phyloP scores from a whole-genome alignment of 2,888 invertebrate genomes.

The Pseudococcus longispinus region DNA sequence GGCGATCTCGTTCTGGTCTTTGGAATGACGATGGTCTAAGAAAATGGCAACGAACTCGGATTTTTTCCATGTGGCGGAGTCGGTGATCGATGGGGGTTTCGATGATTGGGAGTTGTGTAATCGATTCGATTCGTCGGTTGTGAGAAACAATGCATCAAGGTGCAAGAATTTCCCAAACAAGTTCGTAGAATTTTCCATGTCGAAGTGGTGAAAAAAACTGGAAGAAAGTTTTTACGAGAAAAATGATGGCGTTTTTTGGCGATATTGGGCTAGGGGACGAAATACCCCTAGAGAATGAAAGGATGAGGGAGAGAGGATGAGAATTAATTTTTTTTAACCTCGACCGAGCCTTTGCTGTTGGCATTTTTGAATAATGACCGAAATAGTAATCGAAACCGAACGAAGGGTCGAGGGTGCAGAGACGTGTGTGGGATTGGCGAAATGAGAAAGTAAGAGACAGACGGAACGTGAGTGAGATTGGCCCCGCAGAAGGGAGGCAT shows the following conservation, averaged over 20 bases:
- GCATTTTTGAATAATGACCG: conserved; percentile 51
- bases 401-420: too few relatives aligned
- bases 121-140: conserved; percentile 47
- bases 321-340: background rate
- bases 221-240: background rate
- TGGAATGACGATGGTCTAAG: background rate
- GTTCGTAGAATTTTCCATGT: background rate
- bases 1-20: too few relatives aligned
- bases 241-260: background rate
- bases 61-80: background rate
- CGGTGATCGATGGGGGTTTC: background rate
- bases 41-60: conserved; percentile 44
- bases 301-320: background rate
- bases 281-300: background rate
- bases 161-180: background rate
- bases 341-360: background rate
- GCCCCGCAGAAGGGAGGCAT: background rate
- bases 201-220: background rate
- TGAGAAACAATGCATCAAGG: conserved; percentile 24
- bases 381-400: background rate
- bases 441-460: background rate
- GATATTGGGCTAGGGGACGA: background rate
- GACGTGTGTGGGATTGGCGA: background rate
- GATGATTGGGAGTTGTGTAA: conserved; percentile 11
- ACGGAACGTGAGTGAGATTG: background rate